phyloP scores from a whole-genome alignment of 2,888 invertebrate species.

The Danaus chrysippus region DNA sequence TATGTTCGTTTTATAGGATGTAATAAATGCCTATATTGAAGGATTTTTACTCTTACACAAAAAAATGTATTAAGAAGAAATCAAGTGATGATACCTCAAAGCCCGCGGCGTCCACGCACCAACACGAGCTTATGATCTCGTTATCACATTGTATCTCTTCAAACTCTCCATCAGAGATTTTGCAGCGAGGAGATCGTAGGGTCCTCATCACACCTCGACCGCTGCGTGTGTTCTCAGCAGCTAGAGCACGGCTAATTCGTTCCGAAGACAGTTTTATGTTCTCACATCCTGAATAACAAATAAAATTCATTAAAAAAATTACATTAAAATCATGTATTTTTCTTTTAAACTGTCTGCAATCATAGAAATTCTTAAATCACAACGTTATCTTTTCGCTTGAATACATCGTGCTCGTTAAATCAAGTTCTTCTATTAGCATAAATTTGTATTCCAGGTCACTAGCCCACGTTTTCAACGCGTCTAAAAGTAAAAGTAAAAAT shows the following conservation, averaged over 20 bases:
- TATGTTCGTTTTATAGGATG: too few species aligned
- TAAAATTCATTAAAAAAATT: not conserved
- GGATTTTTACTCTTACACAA: not conserved
- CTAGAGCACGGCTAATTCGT: constrained; percentile 65
- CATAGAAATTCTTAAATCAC: too few species aligned
- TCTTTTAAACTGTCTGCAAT: not conserved
- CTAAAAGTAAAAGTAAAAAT: too few species aligned
- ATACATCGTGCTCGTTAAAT: too few species aligned
- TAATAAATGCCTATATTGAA: too few species aligned
- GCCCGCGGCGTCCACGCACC: constrained; percentile 91
- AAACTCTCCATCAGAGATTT: constrained; percentile 84
- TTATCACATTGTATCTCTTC: constrained; percentile 88
- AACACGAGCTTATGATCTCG: constrained; percentile 85
- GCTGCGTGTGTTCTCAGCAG: constrained; percentile 77
- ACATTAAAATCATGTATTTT: not conserved
- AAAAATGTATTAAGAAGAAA: not conserved
- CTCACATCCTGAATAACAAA: constrained; percentile 56
- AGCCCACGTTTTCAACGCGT: too few species aligned
- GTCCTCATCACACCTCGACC: constrained; percentile 81
- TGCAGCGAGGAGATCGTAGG: constrained; percentile 85
- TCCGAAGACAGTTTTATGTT: constrained; percentile 67
- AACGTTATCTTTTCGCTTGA: too few species aligned
- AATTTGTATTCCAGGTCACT: too few species aligned
- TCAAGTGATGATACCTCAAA: constrained; percentile 76
- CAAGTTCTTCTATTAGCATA: too few species aligned